Evolutionary conservation across 2,888 invertebrate genomes (phyloP).

Genomic region (Pollenia angustigena): DNA sequence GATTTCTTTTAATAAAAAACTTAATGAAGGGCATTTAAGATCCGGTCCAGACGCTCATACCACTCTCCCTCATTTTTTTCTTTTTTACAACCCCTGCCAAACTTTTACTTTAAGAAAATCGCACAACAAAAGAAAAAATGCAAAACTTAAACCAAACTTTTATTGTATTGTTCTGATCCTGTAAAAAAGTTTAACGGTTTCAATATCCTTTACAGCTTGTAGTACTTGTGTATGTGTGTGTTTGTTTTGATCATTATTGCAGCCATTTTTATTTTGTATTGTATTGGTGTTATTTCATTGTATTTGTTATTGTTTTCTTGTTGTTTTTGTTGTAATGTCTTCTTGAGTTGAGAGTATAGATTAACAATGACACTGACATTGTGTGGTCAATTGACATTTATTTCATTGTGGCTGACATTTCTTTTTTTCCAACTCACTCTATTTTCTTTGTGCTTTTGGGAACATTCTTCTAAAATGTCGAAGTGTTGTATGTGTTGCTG

Average conservation of each 20-base stretch:
- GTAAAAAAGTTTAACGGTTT: slow-evolving; percentile 25
- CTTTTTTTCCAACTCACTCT: slow-evolving; percentile 32
- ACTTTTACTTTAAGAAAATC: not conserved
- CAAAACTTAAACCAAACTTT: not conserved
- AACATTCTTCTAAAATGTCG: slow-evolving; percentile 19
- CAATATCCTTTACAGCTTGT: slow-evolving; percentile 11
- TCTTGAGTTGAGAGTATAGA: slow-evolving; percentile 63
- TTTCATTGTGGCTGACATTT: slow-evolving; percentile 76
- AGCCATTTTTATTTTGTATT: slow-evolving; percentile 50
- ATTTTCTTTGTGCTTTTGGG: not conserved
- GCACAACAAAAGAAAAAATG: not conserved
- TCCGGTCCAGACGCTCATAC: too few relatives aligned
- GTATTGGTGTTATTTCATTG: slow-evolving; percentile 50
- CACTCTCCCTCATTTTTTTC: not conserved
- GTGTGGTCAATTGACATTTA: slow-evolving; percentile 78
- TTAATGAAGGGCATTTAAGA: too few relatives aligned
- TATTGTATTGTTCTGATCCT: slow-evolving; percentile 9
- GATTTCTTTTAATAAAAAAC: too few relatives aligned
- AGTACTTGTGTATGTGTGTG: not conserved
- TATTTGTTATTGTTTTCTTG: not conserved
- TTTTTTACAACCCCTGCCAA: not conserved
- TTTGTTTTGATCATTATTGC: slow-evolving; percentile 24
- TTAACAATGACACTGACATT: slow-evolving; percentile 76
- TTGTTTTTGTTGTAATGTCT: slow-evolving; percentile 41
- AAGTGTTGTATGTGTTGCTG: slow-evolving; percentile 15